A percentile compares a stretch with the other conserved stretches of the same genome.
Conservation (phyloP, 1,140 invertebrate genomes). For the Drosophila rufa region DNA sequence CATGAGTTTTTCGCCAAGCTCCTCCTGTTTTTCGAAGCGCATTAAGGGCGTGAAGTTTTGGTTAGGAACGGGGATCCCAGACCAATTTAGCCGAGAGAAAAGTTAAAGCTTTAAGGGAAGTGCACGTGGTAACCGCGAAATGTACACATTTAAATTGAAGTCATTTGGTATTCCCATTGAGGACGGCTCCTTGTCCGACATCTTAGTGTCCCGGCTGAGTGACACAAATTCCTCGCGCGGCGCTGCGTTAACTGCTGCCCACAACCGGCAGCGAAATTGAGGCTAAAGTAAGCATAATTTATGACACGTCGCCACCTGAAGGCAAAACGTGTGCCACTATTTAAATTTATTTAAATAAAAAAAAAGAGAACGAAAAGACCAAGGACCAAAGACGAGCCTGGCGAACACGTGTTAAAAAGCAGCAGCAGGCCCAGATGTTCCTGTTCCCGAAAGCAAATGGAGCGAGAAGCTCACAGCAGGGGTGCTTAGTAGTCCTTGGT, state of each 20-base stretch:
- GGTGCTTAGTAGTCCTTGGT: constrained; percentile 33
- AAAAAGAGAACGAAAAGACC: constrained; percentile 5
- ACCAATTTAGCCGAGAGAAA: constrained; percentile 1
- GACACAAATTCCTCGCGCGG: constrained; percentile 63
- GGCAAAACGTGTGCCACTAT: constrained; percentile 58
- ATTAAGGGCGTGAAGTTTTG: constrained; percentile 57
- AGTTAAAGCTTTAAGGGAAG: constrained; percentile 26
- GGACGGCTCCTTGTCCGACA: constrained; percentile 37
- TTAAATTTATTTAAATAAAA: constrained; percentile 70
- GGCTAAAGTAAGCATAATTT: constrained; percentile 82
- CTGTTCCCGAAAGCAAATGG: constrained; percentile 69
- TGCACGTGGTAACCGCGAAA: neutral
- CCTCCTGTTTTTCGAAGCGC: constrained; percentile 33
- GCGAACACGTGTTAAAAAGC: constrained; percentile 69
- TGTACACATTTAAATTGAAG: constrained; percentile 53
- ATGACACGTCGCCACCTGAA: constrained; percentile 74
- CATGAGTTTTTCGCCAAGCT: constrained; percentile 8
- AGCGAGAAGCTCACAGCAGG: constrained; percentile 65
- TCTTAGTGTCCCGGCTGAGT: constrained; percentile 48
- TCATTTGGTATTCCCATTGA: constrained; percentile 57
- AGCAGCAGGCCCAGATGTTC: constrained; percentile 41
- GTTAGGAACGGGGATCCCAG: neutral
- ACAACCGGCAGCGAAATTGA: constrained; percentile 63
- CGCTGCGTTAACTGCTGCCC: constrained; percentile 44
- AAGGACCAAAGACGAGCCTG: constrained; percentile 36